phyloP scores from a whole-genome alignment of 2,113 vertebrate genomes.

The zebrafish (Danio rerio) region DNA sequence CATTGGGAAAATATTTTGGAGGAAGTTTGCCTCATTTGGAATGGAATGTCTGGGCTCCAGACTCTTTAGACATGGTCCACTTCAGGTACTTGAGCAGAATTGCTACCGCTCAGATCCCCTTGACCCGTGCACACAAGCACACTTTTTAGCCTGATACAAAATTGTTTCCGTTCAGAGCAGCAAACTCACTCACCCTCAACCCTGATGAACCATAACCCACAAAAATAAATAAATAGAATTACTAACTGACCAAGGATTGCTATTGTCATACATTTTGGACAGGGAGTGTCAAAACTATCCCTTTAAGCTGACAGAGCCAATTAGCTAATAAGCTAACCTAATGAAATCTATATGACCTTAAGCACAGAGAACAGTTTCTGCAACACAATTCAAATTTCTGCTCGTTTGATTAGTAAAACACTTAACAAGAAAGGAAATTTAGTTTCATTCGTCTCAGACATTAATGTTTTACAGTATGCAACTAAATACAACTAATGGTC shows the following conservation, averaged over 20 bases:
- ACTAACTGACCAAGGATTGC: neutral
- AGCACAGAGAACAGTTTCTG: neutral
- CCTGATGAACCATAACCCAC: neutral
- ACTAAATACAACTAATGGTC: neutral
- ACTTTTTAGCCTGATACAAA: slow-evolving; percentile 2
- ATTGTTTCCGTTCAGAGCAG: neutral
- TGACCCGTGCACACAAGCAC: neutral
- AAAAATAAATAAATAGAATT: neutral
- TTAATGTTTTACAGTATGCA: neutral
- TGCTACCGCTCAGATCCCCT: neutral
- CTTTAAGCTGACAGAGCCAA: neutral
- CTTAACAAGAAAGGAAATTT: neutral
- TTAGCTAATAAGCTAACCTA: neutral
- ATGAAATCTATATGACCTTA: neutral
- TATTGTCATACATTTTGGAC: neutral
- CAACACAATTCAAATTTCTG: neutral
- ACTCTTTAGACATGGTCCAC: neutral
- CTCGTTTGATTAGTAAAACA: neutral
- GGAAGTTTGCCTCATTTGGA: slow-evolving; percentile 59
- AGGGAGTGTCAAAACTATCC: neutral
- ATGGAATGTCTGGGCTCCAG: slow-evolving; percentile 34
- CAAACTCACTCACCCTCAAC: neutral
- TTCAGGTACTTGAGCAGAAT: slow-evolving; percentile 13
- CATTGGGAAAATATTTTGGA: slow-evolving; percentile 61
- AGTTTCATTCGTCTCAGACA: neutral